Conservation (phyloP, 1,140 invertebrate genomes). For the Metopolophium dirhodum region DNA sequence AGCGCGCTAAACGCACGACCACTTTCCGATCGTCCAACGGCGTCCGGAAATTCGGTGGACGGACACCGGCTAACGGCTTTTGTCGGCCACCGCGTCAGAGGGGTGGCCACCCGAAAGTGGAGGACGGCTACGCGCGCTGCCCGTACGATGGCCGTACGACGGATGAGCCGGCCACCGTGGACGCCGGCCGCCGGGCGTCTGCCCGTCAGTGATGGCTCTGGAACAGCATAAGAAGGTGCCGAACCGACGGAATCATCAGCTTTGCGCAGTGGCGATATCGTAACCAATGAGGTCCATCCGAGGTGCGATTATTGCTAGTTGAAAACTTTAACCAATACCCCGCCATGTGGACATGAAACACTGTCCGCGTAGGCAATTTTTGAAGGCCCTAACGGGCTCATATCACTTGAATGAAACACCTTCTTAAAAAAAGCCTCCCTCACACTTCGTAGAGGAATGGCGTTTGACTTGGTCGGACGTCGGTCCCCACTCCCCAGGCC, state of each 20-base stretch:
- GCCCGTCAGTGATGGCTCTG: rapidly evolving
- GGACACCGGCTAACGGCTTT: no score
- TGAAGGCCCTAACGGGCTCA: slow-evolving; percentile 58
- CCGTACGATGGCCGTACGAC: background rate
- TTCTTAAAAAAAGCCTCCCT: no score
- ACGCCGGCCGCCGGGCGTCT: rapidly evolving
- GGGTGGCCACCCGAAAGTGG: no score
- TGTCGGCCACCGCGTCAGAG: rapidly evolving
- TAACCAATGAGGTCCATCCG: slow-evolving; percentile 86
- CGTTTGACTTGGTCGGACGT: no score
- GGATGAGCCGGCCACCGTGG: background rate
- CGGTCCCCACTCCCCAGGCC: no score
- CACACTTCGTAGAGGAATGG: no score
- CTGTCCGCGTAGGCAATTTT: slow-evolving; percentile 65
- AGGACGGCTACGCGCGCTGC: no score
- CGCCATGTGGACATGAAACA: slow-evolving; percentile 91
- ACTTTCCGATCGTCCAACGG: background rate
- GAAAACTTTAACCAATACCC: slow-evolving; percentile 94
- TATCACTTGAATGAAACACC: slow-evolving; percentile 7
- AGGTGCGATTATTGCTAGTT: slow-evolving; percentile 90
- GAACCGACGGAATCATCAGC: background rate
- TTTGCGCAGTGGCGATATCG: slow-evolving; percentile 75
- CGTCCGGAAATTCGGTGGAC: no score
- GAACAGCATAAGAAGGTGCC: background rate
- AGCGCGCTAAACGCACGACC: background rate